Evolutionary conservation across 92 coral and sea anemone genomes (phyloP).

Genomic region (Phenganax stokvisi): DNA sequence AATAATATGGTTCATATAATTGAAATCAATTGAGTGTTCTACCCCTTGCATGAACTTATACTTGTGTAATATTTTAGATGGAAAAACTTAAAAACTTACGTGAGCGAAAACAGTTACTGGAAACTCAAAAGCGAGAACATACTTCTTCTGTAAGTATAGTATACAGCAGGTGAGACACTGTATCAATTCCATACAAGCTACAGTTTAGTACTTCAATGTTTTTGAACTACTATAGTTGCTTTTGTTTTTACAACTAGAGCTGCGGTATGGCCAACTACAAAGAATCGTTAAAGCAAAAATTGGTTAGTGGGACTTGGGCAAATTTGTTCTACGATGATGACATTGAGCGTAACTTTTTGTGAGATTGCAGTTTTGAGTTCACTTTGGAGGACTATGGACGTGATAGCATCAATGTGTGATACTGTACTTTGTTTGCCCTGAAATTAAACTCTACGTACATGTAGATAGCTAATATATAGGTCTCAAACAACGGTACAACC

Average conservation of each 20-base stretch:
- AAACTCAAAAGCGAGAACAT: constrained; percentile 4
- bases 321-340: too few species aligned
- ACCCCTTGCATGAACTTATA: neutral
- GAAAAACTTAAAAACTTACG: constrained; percentile 20
- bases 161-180: too few species aligned
- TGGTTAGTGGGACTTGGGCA: neutral
- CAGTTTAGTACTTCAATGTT: neutral
- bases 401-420: too few species aligned
- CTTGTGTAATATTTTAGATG: neutral
- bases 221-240: neutral
- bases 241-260: neutral
- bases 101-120: constrained; percentile 11
- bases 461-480: too few species aligned
- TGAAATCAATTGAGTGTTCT: neutral
- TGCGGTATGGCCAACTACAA: neutral
- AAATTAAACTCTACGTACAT: neutral
- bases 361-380: too few species aligned
- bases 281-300: constrained; percentile 13
- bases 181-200: too few species aligned
- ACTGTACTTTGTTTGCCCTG: too few species aligned
- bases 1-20: neutral
- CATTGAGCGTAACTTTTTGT: too few species aligned
- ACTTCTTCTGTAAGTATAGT: constrained; percentile 7
- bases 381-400: too few species aligned
- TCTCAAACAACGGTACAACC: neutral